Evolutionary conservation across 2,888 invertebrate genomes (phyloP), one percentile per base, ranked within the genome.

Genomic region (Mimumesa dahlbomi): DNA sequence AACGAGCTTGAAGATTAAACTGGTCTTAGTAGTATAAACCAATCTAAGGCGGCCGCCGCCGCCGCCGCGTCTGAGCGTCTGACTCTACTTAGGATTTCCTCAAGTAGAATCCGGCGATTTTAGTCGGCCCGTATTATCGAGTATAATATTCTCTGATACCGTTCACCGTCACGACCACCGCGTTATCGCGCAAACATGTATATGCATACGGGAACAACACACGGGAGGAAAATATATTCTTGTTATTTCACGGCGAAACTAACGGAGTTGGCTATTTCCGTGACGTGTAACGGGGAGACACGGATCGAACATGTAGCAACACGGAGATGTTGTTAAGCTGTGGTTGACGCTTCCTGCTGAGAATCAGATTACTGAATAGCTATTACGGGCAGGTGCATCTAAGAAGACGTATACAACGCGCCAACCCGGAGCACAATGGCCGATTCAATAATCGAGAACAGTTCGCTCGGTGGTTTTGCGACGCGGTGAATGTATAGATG

Each of bases 21-120:
- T 31, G 64, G 54, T 57, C 70, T 40, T 67, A 76, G 80, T 69
- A 42, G 71, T 38, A 45, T 66, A 66, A 74, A 65, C 58, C 79
- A 71, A 67, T 59, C 22, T 36, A 21, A 13, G 66, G n/a, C 76
- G 13, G 59, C 19, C 75, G 14, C n/a, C 31, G 36, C 42, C 14
- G 13, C 9, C 43, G 4, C 6, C 14, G n/a, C 25, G 22, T 7
- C 16, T 0, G 4, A 9, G 7, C 42, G 16, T 0, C n/a, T n/a
- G n/a, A n/a, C 4, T 7, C 1, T 6, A 1, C 2, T 25, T 9
- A 36, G 36, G 13, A 43, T 38, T 29, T 11, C n/a, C 22, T 58
- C n/a, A n/a, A n/a, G 40, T 48, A 54, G 46, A 54, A 56, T 25
- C 18, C n/a, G 19, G 25, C 40, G 38, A 29, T 49, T 18, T 2